phyloP scores from a whole-genome alignment of 1,140 invertebrate genomes.

The Elymnias hypermnestra region DNA sequence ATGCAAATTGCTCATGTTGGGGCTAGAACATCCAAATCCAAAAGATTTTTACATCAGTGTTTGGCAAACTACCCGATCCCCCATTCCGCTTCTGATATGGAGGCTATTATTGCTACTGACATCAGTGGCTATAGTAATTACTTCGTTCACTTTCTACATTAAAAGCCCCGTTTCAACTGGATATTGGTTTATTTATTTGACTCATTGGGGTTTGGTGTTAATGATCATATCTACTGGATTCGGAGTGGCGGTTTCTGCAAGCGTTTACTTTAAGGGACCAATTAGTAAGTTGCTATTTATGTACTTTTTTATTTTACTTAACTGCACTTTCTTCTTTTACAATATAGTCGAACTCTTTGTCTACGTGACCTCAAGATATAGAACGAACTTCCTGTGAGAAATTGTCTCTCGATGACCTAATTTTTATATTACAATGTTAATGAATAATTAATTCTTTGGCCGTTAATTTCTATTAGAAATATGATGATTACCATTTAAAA shows the following conservation, averaged over 20 bases:
- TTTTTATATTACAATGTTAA: too few relatives aligned
- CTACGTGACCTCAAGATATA: too few relatives aligned
- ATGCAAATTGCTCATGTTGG: conserved; percentile 35
- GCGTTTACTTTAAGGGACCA: conserved; percentile 53
- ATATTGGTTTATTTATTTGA: conserved; percentile 63
- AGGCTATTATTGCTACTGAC: conserved; percentile 46
- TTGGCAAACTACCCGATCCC: conserved; percentile 55
- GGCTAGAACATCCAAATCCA: conserved; percentile 43
- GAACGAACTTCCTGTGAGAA: too few relatives aligned
- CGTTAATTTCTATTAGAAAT: too few relatives aligned
- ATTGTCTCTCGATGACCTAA: too few relatives aligned
- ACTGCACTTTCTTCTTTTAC: background rate
- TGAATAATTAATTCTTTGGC: too few relatives aligned
- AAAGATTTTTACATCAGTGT: conserved; percentile 51
- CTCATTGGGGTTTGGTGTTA: conserved; percentile 55
- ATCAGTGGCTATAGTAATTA: conserved; percentile 44
- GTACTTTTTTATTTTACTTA: background rate
- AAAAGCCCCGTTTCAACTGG: conserved; percentile 28
- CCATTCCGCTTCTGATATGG: conserved; percentile 49
- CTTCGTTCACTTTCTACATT: conserved; percentile 43
- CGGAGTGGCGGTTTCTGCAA: conserved; percentile 41
- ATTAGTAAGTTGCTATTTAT: conserved; percentile 43
- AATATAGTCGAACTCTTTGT: too few relatives aligned
- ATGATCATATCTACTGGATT: conserved; percentile 46
- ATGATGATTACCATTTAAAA: too few relatives aligned